phyloP scores from a whole-genome alignment of 2,888 invertebrate species.

The Tubulanus polymorphus region DNA sequence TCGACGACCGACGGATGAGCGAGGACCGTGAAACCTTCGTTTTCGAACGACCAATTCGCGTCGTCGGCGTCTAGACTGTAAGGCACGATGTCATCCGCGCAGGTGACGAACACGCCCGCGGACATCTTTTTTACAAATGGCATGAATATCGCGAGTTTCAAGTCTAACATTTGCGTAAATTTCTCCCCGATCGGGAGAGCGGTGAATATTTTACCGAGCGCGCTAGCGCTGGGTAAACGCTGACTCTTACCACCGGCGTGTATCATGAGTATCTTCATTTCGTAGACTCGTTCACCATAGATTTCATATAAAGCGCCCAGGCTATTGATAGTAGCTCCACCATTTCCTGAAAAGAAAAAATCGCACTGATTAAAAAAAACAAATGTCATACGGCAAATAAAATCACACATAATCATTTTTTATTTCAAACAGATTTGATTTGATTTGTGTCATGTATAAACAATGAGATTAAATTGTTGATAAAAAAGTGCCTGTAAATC shows the following conservation, averaged over 20 bases:
- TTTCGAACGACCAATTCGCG: conserved; percentile 28
- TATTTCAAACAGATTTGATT: too few relatives aligned
- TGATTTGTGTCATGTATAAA: too few relatives aligned
- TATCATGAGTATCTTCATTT: conserved; percentile 48
- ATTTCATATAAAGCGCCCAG: conserved; percentile 35
- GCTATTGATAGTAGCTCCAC: conserved; percentile 53
- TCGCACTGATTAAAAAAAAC: neutral
- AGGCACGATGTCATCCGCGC: conserved; percentile 55
- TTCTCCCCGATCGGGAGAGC: conserved; percentile 49
- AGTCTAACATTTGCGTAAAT: conserved; percentile 53
- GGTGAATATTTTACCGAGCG: conserved; percentile 55
- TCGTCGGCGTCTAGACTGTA: conserved; percentile 31
- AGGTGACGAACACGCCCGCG: conserved; percentile 52
- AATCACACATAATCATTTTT: too few relatives aligned
- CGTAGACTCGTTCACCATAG: conserved; percentile 38
- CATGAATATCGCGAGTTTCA: conserved; percentile 54
- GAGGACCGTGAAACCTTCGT: conserved; percentile 52
- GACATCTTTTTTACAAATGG: conserved; percentile 52
- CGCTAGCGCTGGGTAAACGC: conserved; percentile 54
- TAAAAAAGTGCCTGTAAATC: neutral
- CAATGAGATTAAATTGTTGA: too few relatives aligned
- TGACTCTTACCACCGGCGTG: conserved; percentile 57
- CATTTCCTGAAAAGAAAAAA: conserved; percentile 46
- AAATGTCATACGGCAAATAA: too few relatives aligned
- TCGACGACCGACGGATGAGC: conserved; percentile 54